phyloP scores from a whole-genome alignment of 2,797 vertebrate species.

The Phoeniculus purpureus region DNA sequence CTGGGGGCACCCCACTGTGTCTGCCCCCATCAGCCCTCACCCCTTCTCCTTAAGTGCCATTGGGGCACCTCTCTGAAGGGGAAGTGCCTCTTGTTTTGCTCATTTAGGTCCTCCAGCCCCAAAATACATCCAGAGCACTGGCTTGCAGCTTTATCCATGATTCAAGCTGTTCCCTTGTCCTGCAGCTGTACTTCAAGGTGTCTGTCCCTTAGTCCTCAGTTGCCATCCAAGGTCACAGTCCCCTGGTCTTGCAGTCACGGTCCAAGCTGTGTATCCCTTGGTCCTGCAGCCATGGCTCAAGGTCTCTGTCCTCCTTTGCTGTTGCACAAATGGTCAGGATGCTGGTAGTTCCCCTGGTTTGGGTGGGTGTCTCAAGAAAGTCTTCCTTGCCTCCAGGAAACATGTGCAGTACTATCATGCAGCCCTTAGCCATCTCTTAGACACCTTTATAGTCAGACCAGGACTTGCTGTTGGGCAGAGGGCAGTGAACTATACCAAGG shows the following conservation, averaged over 20 bases:
- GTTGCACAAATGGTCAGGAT: background rate
- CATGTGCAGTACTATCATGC: background rate
- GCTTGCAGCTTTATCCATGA: background rate
- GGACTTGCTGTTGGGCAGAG: accelerated
- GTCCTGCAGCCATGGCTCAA: background rate
- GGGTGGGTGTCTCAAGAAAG: background rate
- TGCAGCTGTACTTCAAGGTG: background rate
- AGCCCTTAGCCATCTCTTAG: background rate
- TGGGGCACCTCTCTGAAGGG: accelerated
- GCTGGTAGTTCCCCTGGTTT: background rate
- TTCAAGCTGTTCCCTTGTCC: background rate
- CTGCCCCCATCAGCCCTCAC: accelerated
- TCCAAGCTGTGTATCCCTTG: background rate
- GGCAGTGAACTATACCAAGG: background rate
- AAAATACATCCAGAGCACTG: background rate
- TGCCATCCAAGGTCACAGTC: background rate
- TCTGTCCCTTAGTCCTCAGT: background rate
- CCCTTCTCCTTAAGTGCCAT: background rate
- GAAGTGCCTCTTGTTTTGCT: background rate
- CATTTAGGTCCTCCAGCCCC: background rate
- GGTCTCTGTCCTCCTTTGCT: background rate
- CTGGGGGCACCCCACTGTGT: accelerated
- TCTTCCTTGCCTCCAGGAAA: background rate
- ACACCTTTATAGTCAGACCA: background rate
- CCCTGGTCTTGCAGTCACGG: background rate